A percentile compares a stretch with the other conserved stretches of the same genome.
These are phyloP conservation scores for Caerostris extrusa DNA, from an alignment of 1,140 invertebrate genomes.

Conservation along the genomic window DNA sequence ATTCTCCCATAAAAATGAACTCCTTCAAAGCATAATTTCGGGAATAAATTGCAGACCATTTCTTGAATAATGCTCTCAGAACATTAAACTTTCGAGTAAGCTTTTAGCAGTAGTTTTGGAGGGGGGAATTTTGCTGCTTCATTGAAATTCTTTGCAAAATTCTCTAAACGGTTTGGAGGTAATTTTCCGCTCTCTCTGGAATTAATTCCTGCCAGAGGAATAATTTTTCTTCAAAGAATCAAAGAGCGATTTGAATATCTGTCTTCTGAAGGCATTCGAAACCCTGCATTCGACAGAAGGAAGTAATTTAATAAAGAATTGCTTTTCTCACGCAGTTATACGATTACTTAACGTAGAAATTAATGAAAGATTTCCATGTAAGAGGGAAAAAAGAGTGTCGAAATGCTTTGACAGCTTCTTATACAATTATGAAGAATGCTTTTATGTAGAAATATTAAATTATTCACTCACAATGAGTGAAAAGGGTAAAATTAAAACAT, in stretches of 20 bases:
- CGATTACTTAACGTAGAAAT: no score
- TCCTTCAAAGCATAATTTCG: constrained; percentile 17
- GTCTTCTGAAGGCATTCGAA: background rate
- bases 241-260: background rate
- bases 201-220: background rate
- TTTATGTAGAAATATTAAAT: no score
- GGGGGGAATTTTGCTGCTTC: background rate
- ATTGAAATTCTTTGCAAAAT: constrained; percentile 8
- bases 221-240: background rate
- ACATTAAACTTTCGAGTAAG: background rate
- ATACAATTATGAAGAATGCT: no score
- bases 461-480: no score
- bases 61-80: background rate
- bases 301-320: background rate
- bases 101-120: background rate
- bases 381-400: no score
- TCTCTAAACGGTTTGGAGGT: background rate
- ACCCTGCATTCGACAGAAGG: background rate
- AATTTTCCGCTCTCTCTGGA: background rate
- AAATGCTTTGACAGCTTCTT: no score
- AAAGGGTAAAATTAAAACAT: no score
- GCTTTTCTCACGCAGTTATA: background rate
- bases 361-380: no score
- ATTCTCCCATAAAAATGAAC: background rate
- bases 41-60: background rate